Conservation (phyloP, 2,797 vertebrate genomes). For the Poecilia velifera region DNA sequence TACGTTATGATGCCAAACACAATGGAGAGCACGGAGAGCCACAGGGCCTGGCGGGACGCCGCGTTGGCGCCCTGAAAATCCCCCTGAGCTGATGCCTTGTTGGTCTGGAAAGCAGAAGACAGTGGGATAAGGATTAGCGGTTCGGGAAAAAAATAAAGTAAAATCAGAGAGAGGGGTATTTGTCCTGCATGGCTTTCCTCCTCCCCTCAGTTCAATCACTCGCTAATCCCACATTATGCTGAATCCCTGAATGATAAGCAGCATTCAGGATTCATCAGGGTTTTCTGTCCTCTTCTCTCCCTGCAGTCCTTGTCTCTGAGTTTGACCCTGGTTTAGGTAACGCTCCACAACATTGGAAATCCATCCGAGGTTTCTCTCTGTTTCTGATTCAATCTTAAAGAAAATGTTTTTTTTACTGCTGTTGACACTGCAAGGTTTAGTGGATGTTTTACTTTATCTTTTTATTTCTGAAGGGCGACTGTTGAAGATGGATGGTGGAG, state of each 20-base stretch:
- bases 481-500: neutral
- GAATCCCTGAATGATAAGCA: slow-evolving; percentile 32
- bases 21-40: slow-evolving; percentile 88
- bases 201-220: slow-evolving; percentile 53
- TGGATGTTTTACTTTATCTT: neutral
- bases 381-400: slow-evolving; percentile 78
- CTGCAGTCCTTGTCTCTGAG: slow-evolving; percentile 47
- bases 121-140: slow-evolving; percentile 39
- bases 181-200: slow-evolving; percentile 47
- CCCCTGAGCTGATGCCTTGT: slow-evolving; percentile 88
- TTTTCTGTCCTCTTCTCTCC: slow-evolving; percentile 13
- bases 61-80: slow-evolving; percentile 85
- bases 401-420: neutral
- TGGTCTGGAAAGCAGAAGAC: slow-evolving; percentile 80
- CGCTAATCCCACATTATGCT: slow-evolving; percentile 31
- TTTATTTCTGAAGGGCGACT: neutral
- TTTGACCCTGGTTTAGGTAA: slow-evolving; percentile 54
- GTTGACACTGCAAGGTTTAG: neutral
- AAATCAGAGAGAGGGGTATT: slow-evolving; percentile 39
- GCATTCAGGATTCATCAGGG: slow-evolving; percentile 32
- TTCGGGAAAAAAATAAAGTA: neutral
- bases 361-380: slow-evolving; percentile 71
- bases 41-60: slow-evolving; percentile 86
- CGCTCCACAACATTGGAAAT: slow-evolving; percentile 72
- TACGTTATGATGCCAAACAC: slow-evolving; percentile 89